Evolutionary conservation across 2,113 vertebrate genomes (phyloP).

Genomic region (Hiodon tergisus): DNA sequence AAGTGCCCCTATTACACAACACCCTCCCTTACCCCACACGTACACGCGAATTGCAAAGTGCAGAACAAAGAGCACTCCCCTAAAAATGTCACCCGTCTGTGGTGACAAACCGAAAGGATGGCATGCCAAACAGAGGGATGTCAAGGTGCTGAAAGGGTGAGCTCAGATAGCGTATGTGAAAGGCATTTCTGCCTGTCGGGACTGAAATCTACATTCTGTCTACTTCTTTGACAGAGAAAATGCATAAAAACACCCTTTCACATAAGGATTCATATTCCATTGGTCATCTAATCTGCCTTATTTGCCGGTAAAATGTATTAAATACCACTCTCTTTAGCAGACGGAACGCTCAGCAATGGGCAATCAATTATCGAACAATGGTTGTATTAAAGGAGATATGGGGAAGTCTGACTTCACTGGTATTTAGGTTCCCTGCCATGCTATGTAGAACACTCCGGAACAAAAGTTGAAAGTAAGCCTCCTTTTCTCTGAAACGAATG

Average conservation of each 20-base stretch:
- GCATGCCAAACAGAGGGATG: not conserved
- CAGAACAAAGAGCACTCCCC: not conserved
- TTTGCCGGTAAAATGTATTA: not conserved
- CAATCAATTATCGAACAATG: not conserved
- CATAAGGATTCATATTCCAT: too few species aligned
- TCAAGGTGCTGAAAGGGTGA: not conserved
- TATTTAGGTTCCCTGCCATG: slow-evolving; percentile 18
- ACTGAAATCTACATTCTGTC: not conserved
- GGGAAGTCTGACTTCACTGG: slow-evolving; percentile 2
- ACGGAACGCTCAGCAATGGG: not conserved
- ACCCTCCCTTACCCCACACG: slow-evolving; percentile 2
- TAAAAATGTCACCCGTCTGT: not conserved
- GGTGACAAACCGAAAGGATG: slow-evolving; percentile 14
- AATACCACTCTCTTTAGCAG: not conserved
- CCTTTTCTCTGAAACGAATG: slow-evolving; percentile 40
- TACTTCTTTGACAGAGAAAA: not conserved
- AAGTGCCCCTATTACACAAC: not conserved
- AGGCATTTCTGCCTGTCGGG: not conserved
- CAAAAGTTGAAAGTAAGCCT: slow-evolving; percentile 30
- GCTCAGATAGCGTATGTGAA: slow-evolving; percentile 1
- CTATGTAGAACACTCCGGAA: slow-evolving; percentile 25
- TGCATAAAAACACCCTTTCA: not conserved
- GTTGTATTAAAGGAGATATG: slow-evolving; percentile 15
- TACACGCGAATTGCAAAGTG: slow-evolving; percentile 13
- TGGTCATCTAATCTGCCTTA: not conserved